Evolutionary conservation across 2,888 invertebrate genomes (phyloP).

Genomic region (Heliconius sara): DNA sequence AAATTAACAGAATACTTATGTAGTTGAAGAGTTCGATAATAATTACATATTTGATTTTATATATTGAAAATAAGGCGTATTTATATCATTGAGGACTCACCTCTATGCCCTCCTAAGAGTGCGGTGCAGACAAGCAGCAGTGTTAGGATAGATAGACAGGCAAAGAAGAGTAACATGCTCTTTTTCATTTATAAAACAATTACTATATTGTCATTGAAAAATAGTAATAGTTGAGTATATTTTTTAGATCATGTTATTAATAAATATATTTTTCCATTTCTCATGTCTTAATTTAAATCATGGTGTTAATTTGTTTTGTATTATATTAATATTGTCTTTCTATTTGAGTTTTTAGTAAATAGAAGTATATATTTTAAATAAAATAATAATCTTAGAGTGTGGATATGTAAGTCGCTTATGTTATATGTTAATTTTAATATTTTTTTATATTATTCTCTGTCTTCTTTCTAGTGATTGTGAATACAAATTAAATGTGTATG

Average conservation of each 20-base stretch:
- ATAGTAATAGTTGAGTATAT: not conserved
- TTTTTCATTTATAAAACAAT: constrained; percentile 33
- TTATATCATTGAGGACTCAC: constrained; percentile 66
- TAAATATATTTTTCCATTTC: not conserved
- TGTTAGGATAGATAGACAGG: constrained; percentile 76
- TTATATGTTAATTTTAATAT: not conserved
- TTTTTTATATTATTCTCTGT: not conserved
- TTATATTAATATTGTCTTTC: not conserved
- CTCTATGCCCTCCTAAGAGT: constrained; percentile 82
- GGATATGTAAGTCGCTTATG: not conserved
- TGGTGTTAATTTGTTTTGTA: not conserved
- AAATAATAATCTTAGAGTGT: not conserved
- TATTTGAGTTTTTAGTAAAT: not conserved
- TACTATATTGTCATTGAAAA: not conserved
- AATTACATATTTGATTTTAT: not conserved
- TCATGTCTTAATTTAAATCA: not conserved
- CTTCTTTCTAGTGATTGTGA: not conserved
- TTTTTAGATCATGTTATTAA: not conserved
- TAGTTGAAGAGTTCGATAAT: not conserved
- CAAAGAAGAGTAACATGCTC: constrained; percentile 71
- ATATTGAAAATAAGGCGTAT: constrained; percentile 41
- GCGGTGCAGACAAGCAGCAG: constrained; percentile 76
- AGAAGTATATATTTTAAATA: not conserved
- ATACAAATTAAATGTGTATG: constrained; percentile 8
- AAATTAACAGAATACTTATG: not conserved